Conservation (phyloP, 2,797 vertebrate genomes). For the Anguilla megastoma region DNA sequence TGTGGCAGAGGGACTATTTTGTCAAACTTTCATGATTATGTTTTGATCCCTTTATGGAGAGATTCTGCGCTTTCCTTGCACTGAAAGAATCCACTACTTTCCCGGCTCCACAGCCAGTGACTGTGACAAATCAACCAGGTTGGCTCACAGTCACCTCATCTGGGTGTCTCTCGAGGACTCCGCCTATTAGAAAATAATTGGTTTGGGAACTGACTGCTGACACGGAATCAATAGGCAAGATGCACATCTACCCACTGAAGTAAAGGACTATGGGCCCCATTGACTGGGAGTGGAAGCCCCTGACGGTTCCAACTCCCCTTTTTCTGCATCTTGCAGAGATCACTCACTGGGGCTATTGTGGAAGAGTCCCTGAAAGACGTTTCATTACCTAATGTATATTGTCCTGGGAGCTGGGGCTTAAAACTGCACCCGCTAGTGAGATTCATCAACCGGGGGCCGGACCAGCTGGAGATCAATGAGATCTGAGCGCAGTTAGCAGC, state of each 20-base stretch:
- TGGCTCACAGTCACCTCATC: no score
- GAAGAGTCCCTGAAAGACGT: background rate
- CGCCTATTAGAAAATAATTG: slow-evolving; percentile 19
- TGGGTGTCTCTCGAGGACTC: background rate
- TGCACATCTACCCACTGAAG: background rate
- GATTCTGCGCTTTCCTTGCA: background rate
- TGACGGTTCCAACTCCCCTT: background rate
- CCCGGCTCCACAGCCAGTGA: background rate
- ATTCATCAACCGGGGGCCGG: slow-evolving; percentile 31
- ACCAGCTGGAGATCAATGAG: slow-evolving; percentile 48
- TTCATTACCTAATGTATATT: slow-evolving; percentile 31
- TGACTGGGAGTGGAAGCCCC: background rate
- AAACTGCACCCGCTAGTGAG: slow-evolving; percentile 32
- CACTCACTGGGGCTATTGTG: background rate
- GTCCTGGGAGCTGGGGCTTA: slow-evolving; percentile 23
- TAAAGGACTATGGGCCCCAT: background rate
- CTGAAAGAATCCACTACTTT: no score
- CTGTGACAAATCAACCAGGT: background rate
- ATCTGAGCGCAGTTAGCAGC: slow-evolving; percentile 51
- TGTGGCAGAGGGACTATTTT: background rate
- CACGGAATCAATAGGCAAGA: background rate
- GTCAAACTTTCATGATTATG: slow-evolving; percentile 7
- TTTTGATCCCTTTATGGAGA: slow-evolving; percentile 13
- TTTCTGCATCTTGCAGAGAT: background rate
- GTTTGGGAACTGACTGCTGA: background rate